phyloP scores from a whole-genome alignment of 2,797 vertebrate genomes.

The Sciurus vulgaris region DNA sequence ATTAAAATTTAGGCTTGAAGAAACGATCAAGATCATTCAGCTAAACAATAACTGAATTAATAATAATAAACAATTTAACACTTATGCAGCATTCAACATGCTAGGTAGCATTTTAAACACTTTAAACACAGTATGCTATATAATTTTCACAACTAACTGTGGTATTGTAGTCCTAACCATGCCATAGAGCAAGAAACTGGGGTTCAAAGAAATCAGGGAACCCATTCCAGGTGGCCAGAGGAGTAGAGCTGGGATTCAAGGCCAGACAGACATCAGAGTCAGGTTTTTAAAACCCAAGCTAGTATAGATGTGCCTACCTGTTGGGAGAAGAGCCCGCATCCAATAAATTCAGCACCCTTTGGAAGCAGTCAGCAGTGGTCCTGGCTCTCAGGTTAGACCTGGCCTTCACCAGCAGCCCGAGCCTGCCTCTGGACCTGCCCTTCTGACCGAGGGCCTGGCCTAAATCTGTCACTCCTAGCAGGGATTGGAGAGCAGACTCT shows the following conservation, averaged over 20 bases:
- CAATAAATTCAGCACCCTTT: background rate
- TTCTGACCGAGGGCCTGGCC: background rate
- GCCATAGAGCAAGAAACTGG: background rate
- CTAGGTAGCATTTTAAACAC: background rate
- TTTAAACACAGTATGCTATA: background rate
- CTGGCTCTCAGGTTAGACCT: background rate
- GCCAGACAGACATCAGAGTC: background rate
- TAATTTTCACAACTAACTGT: background rate
- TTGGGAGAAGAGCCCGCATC: background rate
- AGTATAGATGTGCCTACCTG: background rate
- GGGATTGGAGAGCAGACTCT: background rate
- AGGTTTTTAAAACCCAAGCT: background rate
- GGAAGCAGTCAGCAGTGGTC: background rate
- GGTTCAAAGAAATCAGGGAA: background rate
- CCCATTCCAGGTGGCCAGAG: background rate
- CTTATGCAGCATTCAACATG: background rate
- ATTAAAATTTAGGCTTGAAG: background rate
- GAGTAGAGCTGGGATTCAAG: background rate
- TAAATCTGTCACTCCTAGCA: background rate
- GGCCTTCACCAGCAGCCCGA: background rate
- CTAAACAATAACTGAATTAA: background rate
- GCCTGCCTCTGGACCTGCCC: background rate
- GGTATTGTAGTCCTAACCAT: background rate
- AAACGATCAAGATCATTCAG: background rate
- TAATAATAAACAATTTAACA: background rate